Percentiles rank a stretch among this genome's conserved stretches.
Conservation (phyloP, 2,797 vertebrate genomes). For the Sebastes itinus region DNA sequence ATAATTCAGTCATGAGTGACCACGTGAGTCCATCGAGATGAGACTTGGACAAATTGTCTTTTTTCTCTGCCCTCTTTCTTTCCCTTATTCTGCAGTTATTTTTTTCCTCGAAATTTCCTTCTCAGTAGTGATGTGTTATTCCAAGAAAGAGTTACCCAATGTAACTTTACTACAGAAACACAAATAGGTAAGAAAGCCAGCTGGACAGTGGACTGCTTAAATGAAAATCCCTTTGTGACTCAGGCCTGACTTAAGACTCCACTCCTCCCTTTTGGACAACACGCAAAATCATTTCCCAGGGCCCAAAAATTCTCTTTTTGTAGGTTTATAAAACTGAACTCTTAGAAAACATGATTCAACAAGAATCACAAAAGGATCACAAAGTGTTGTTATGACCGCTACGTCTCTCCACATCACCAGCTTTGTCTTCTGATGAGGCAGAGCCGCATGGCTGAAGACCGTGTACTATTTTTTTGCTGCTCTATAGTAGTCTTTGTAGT, state of each 20-base stretch:
- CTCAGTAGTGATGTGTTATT: constrained; percentile 26
- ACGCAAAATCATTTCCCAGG: background rate
- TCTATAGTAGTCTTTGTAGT: constrained; percentile 46
- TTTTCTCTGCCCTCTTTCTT: background rate
- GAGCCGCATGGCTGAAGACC: constrained; percentile 32
- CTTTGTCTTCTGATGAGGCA: constrained; percentile 27
- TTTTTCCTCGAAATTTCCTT: background rate
- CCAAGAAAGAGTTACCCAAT: constrained; percentile 39
- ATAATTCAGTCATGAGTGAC: constrained; percentile 35
- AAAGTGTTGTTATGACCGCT: constrained; percentile 25
- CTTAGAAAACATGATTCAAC: constrained; percentile 22
- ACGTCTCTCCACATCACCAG: constrained; percentile 33
- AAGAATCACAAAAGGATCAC: background rate
- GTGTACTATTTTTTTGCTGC: constrained; percentile 33
- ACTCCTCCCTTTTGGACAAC: constrained; percentile 14
- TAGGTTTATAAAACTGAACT: constrained; percentile 29
- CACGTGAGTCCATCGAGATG: constrained; percentile 28
- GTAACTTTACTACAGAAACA: constrained; percentile 32
- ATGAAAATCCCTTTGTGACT: constrained; percentile 19
- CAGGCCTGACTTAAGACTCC: constrained; percentile 20
- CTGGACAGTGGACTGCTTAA: constrained; percentile 27
- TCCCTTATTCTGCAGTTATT: background rate
- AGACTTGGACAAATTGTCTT: background rate
- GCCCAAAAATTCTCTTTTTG: background rate
- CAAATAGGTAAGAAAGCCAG: constrained; percentile 34